Base-by-base conservation (phyloP, 2,888 invertebrate genomes). In the Drosophila nr. fundita region DNA sequence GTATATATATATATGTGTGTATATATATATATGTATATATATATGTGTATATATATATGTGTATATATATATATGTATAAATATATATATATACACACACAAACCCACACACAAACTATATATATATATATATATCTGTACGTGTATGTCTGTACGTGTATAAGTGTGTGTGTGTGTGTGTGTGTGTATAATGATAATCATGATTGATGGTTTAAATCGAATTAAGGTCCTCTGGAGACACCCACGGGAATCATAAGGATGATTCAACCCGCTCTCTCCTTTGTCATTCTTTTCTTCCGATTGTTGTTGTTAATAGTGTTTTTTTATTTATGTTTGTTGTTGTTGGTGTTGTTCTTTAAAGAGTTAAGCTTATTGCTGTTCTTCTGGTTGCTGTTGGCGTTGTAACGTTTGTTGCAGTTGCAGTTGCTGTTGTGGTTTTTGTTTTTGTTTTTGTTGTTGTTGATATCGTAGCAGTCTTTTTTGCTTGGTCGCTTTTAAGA, bases 401-500 rank as follows among this genome's bases (percentile, higher is more conserved):
- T 68, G 34, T 61, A 59, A 60, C 24, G 42, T 53, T 62, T 72
- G 59, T 54, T 66, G 5, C 7, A 60, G 52, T 60, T 82, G 63
- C 72, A 66, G 59, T 54, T 66, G 5, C 7, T 50, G 52, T 60
- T 82, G 63, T 74, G 66, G 60, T 67, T 74, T 66, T 73, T 69
- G 48, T 27, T 71, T 71, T 60, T 68, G 65, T 53, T 68, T 49
- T 67, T 68, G 65, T 53, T 68, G 52, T 67, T 57, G 52, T 62
- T 57, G 58, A 54, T 77, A 54, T 52, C 73, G 55, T 50, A 50
- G 64, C 66, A 69, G 63, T 78, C 57, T 70, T 70, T 34, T 38
- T 68, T 61, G 77, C 68, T 78, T 63, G 53, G 48, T 67, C 68
- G 68, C 52, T 74, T 54, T 75, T 86, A 89, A 87, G 84, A 89